Conservation (phyloP, 2,888 invertebrate genomes). For the Dolomedes plantarius region DNA sequence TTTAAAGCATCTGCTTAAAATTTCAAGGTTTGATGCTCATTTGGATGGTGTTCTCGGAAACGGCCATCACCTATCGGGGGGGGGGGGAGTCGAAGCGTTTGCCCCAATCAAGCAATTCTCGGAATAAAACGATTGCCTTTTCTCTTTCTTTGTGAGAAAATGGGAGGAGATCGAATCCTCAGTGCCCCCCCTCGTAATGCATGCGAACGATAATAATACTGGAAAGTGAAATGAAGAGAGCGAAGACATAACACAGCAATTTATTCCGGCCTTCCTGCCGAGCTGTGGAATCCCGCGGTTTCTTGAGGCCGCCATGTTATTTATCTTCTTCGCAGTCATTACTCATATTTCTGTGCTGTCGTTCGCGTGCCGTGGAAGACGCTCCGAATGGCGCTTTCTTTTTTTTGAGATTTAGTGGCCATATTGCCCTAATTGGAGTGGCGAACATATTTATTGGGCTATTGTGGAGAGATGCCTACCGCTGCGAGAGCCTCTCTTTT, state of each 20-base stretch:
- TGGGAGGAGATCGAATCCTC: not conserved
- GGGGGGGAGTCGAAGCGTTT: too few relatives aligned
- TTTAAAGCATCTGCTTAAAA: too few relatives aligned
- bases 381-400: slow-evolving; percentile 31
- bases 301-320: slow-evolving; percentile 22
- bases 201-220: too few relatives aligned
- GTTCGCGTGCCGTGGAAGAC: slow-evolving; percentile 23
- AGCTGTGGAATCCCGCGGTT: not conserved
- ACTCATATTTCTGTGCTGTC: slow-evolving; percentile 29
- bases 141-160: not conserved
- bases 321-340: slow-evolving; percentile 18
- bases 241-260: slow-evolving; percentile 22
- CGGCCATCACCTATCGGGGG: too few relatives aligned
- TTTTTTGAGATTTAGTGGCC: slow-evolving; percentile 38
- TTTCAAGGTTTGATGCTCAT: too few relatives aligned
- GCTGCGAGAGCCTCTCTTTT: not conserved
- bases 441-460: slow-evolving; percentile 39
- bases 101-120: not conserved
- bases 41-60: too few relatives aligned
- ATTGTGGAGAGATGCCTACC: slow-evolving; percentile 21
- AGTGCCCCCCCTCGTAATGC: too few relatives aligned
- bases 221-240: not conserved
- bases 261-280: not conserved
- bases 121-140: not conserved
- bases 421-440: slow-evolving; percentile 47